These are phyloP conservation scores for Margarornis squamiger DNA, from an alignment of 2,797 vertebrate species.

Conservation along the genomic window DNA sequence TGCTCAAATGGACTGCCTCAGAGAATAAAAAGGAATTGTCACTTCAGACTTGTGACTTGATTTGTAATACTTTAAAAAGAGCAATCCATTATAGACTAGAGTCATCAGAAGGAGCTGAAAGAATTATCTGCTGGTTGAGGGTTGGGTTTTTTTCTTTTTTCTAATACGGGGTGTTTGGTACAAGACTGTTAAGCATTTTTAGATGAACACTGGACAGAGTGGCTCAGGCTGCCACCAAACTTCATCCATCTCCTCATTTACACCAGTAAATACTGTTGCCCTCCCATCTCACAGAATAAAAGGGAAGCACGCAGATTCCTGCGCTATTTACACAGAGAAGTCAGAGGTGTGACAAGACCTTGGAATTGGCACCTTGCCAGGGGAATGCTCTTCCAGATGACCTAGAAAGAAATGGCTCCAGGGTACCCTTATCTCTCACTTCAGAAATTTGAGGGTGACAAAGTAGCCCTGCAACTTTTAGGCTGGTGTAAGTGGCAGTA, in stretches of 20 bases:
- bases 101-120: slow-evolving; percentile 32
- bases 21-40: neutral
- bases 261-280: neutral
- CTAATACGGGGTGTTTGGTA: neutral
- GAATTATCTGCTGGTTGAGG: slow-evolving; percentile 21
- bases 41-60: neutral
- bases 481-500: neutral
- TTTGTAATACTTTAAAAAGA: neutral
- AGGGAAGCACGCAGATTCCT: slow-evolving; percentile 1
- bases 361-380: slow-evolving; percentile 15
- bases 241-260: slow-evolving; percentile 61
- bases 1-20: neutral
- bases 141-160: neutral
- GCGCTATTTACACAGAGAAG: slow-evolving; percentile 48
- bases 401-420: slow-evolving; percentile 35
- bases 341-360: slow-evolving; percentile 63
- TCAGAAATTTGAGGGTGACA: slow-evolving; percentile 55
- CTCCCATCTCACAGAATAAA: neutral
- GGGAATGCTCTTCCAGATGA: slow-evolving; percentile 19
- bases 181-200: slow-evolving; percentile 7
- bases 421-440: slow-evolving; percentile 48
- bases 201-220: neutral
- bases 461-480: slow-evolving; percentile 15
- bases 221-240: slow-evolving; percentile 26
- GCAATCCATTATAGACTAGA: neutral